These are phyloP conservation scores for Erythrolamprus reginae DNA, from an alignment of 2,113 vertebrate genomes.

Conservation along the genomic window DNA sequence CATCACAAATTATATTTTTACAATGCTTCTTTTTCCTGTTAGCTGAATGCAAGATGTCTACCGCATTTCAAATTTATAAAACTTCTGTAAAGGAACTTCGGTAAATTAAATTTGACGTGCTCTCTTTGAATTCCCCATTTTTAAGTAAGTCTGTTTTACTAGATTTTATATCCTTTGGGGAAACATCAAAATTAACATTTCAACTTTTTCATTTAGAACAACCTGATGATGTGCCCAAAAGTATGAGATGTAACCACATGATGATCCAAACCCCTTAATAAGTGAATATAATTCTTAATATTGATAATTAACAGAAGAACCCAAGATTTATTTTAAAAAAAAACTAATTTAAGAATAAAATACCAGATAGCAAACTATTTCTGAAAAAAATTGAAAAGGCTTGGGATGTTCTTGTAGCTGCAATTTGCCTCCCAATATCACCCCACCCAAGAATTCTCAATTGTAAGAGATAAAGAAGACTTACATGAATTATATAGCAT, in stretches of 20 bases:
- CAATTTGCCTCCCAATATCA: background rate
- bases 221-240: conserved; percentile 51
- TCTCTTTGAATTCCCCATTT: conserved; percentile 63
- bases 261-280: conserved; percentile 12
- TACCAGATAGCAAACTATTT: background rate
- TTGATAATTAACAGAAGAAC: conserved; percentile 28
- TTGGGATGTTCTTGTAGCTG: background rate
- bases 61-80: conserved; percentile 57
- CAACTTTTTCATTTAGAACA: conserved; percentile 36
- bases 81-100: conserved; percentile 55
- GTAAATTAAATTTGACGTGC: conserved; percentile 65
- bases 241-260: conserved; percentile 55
- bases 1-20: conserved; percentile 33
- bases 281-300: conserved; percentile 27
- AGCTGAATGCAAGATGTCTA: conserved; percentile 55
- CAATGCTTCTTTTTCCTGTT: conserved; percentile 51
- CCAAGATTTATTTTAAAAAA: background rate
- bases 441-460: background rate
- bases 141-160: conserved; percentile 63
- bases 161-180: conserved; percentile 64
- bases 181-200: conserved; percentile 55
- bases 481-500: background rate
- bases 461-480: background rate
- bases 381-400: background rate
- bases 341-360: conserved; percentile 13